Evolutionary conservation across 2,888 invertebrate genomes (phyloP).

Genomic region (Gastrophysa polygoni): DNA sequence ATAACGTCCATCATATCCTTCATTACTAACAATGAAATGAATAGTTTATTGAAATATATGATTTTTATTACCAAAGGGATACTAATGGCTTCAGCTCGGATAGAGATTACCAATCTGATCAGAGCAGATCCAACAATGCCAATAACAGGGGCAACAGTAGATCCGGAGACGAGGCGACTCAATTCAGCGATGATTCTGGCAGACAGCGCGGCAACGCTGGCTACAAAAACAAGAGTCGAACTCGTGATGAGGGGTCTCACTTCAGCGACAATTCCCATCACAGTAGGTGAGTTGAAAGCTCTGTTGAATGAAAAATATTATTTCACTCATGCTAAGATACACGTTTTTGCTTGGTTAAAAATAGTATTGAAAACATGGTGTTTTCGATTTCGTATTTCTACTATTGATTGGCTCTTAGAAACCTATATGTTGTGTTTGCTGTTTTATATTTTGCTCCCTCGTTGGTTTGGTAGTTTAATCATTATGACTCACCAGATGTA

Average conservation of each 20-base stretch:
- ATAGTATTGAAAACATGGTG: too few species aligned
- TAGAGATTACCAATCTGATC: not conserved
- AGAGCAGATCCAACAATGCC: not conserved
- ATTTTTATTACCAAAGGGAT: not conserved
- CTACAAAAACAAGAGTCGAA: not conserved
- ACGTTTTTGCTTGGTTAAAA: too few species aligned
- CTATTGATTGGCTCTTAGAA: too few species aligned
- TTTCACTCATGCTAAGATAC: too few species aligned
- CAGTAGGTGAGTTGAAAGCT: not conserved
- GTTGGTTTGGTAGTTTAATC: too few species aligned
- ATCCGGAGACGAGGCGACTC: not conserved
- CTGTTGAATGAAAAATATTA: not conserved
- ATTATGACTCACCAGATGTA: too few species aligned
- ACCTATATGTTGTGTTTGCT: too few species aligned
- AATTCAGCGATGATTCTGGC: not conserved
- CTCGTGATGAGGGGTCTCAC: not conserved
- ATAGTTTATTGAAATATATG: not conserved
- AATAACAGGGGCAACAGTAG: not conserved
- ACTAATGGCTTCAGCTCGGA: conserved; percentile 1
- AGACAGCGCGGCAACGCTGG: too few species aligned
- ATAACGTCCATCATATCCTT: too few species aligned
- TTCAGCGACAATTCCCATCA: not conserved
- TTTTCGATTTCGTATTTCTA: too few species aligned
- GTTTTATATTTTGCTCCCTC: too few species aligned
- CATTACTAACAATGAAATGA: too few species aligned